A percentile compares a stretch with the other conserved stretches of the same genome.
phyloP scores from a whole-genome alignment of 2,113 vertebrate species.

The Felis chaus region DNA sequence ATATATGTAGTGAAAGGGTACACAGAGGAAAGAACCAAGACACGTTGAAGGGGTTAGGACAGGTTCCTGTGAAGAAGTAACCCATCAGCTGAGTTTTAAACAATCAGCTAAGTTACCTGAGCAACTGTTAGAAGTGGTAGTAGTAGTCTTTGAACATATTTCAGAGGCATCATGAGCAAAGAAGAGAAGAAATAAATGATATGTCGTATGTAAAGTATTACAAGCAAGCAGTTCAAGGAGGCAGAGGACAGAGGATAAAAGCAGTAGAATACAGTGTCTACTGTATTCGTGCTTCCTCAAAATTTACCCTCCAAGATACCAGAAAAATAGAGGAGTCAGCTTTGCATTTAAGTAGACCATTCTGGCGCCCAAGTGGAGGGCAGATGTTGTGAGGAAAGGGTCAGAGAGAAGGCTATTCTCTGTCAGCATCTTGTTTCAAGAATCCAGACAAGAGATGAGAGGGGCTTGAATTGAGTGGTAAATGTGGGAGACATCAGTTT shows the following conservation, averaged over 20 bases:
- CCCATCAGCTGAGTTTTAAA: background rate
- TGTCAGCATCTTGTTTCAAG: background rate
- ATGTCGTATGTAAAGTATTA: background rate
- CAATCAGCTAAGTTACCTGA: background rate
- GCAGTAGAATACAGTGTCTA: no score
- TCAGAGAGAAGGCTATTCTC: background rate
- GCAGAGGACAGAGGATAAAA: background rate
- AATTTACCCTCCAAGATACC: background rate
- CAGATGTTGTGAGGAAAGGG: constrained; percentile 11
- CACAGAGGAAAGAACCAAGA: background rate
- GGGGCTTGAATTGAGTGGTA: background rate
- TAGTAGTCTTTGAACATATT: background rate
- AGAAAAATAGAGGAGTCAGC: background rate
- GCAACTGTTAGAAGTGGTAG: background rate
- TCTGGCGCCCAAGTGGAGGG: background rate
- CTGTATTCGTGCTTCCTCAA: background rate
- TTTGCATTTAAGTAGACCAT: background rate
- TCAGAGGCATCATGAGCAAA: background rate
- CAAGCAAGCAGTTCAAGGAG: background rate
- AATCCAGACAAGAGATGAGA: background rate
- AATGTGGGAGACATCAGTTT: constrained; percentile 10
- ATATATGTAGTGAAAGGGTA: background rate
- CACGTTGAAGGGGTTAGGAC: background rate
- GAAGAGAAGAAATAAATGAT: background rate
- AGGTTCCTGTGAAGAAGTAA: background rate